Evolutionary conservation across 2,113 vertebrate genomes (phyloP).

Genomic region (Pygoscelis antarcticus): DNA sequence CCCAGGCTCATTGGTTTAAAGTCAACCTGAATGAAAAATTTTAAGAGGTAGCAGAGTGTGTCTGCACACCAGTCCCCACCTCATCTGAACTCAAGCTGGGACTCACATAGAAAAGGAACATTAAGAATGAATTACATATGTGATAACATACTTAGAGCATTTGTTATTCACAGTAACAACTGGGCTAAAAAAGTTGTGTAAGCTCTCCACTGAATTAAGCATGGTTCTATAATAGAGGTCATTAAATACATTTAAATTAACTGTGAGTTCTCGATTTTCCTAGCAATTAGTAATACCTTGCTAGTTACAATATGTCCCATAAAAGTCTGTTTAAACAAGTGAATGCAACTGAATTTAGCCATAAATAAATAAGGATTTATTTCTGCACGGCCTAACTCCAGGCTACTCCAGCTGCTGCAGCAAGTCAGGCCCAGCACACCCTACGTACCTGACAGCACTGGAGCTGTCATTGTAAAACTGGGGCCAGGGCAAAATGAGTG

Average conservation of each 20-base stretch:
- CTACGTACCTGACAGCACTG: not conserved
- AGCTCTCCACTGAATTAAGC: not conserved
- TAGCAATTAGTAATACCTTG: constrained; percentile 12
- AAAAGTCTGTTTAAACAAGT: constrained; percentile 9
- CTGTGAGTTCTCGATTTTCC: not conserved
- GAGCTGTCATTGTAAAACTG: not conserved
- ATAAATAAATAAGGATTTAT: constrained; percentile 45
- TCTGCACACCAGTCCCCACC: not conserved
- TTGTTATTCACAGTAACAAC: not conserved
- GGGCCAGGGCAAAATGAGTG: not conserved
- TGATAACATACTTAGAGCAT: not conserved
- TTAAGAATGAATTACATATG: not conserved
- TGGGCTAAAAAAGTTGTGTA: not conserved
- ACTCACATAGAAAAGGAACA: not conserved
- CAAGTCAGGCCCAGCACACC: not conserved
- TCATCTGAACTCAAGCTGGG: not conserved
- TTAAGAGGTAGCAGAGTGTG: not conserved
- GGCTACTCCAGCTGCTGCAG: not conserved
- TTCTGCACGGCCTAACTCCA: not conserved
- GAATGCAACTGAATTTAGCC: not conserved
- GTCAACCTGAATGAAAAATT: not conserved
- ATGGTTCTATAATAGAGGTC: not conserved
- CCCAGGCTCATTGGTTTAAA: not conserved
- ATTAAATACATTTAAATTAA: constrained; percentile 34
- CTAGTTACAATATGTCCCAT: not conserved